Conservation (phyloP, 1,140 invertebrate species). For the Thalassaphorura encarpata region DNA sequence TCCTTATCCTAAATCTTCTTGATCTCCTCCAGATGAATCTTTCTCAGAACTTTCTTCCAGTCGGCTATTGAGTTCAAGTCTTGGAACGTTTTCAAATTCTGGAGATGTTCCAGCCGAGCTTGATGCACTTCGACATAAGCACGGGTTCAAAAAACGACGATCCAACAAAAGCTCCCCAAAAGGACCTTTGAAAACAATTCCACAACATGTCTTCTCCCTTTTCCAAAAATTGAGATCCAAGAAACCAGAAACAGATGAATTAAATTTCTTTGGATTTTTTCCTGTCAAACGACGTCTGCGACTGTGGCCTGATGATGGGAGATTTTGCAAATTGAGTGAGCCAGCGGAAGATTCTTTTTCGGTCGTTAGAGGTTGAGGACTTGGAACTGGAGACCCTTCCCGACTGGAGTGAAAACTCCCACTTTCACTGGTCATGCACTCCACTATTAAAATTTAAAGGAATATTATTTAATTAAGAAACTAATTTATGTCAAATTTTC, state of each 20-base stretch:
- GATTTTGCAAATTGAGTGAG: slow-evolving; percentile 1
- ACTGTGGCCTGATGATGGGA: slow-evolving; percentile 4
- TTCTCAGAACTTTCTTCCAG: too few relatives aligned
- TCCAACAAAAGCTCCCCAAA: slow-evolving; percentile 56
- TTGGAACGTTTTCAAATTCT: too few relatives aligned
- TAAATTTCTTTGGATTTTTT: slow-evolving; percentile 30
- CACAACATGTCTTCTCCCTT: slow-evolving; percentile 62
- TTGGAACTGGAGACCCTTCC: slow-evolving; percentile 24
- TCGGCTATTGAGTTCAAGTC: too few relatives aligned
- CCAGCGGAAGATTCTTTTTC: slow-evolving; percentile 29
- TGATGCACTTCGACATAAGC: slow-evolving; percentile 37
- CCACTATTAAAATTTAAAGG: too few relatives aligned
- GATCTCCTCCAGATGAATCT: too few relatives aligned
- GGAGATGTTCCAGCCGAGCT: neutral
- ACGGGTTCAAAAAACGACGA: slow-evolving; percentile 50
- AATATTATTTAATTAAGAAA: too few relatives aligned
- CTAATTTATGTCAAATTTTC: too few relatives aligned
- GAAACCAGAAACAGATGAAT: slow-evolving; percentile 45
- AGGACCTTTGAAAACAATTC: slow-evolving; percentile 56
- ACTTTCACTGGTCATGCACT: slow-evolving; percentile 28
- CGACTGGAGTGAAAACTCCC: slow-evolving; percentile 28
- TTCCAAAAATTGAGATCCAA: slow-evolving; percentile 60
- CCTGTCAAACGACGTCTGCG: slow-evolving; percentile 28
- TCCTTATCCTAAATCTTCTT: too few relatives aligned
- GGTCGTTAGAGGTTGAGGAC: slow-evolving; percentile 30